Evolutionary conservation across 2,888 invertebrate genomes (phyloP).

Genomic region (Tachina grossa): DNA sequence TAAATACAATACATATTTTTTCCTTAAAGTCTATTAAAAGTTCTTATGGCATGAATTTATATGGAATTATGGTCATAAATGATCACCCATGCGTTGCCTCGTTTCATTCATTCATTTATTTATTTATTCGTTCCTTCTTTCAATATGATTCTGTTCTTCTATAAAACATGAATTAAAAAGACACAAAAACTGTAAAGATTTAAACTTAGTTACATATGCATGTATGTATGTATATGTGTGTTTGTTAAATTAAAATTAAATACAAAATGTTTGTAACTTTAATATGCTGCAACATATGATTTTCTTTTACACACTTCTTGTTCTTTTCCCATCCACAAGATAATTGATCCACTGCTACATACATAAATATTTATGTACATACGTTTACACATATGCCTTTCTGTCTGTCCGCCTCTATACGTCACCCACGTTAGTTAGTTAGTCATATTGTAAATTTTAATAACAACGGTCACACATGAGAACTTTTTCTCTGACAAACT

Average conservation of each 20-base stretch:
- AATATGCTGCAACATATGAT: conserved; percentile 31
- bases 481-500: conserved; percentile 30
- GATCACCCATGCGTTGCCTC: conserved; percentile 71
- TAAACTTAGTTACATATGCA: neutral
- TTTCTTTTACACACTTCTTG: conserved; percentile 12
- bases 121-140: conserved; percentile 18
- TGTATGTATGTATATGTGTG: neutral
- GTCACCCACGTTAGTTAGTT: conserved; percentile 47
- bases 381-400: no score
- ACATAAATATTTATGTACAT: no score
- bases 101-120: conserved; percentile 15
- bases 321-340: conserved; percentile 3
- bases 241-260: neutral
- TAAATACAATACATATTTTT: neutral
- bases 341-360: conserved; percentile 9
- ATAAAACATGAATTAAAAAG: conserved; percentile 17
- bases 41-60: conserved; percentile 9
- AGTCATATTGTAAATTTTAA: neutral
- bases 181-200: conserved; percentile 46
- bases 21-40: conserved; percentile 13
- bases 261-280: conserved; percentile 10
- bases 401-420: neutral
- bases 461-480: conserved; percentile 49
- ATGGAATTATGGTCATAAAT: conserved; percentile 71
- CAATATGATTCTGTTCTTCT: neutral